Evolutionary conservation across 92 coral and sea anemone species (phyloP), one percentile per base, ranked within the genome.

Genomic region (Phenganax marumi): DNA sequence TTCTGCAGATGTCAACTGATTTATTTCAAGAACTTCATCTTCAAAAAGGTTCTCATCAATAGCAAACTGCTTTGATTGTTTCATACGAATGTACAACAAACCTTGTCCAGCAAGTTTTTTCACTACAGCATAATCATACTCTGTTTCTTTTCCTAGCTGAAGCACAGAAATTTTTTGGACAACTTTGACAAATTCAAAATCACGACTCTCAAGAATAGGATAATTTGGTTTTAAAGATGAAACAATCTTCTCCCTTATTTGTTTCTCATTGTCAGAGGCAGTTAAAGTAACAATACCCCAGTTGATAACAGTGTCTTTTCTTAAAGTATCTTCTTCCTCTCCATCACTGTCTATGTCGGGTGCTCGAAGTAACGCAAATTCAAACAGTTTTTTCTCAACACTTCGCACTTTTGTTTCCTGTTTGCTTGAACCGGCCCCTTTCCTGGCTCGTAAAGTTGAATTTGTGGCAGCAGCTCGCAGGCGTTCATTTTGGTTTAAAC

Each of bases 181-280:
- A 47, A 74, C 89, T 58, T 88, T 85, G 0, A 79, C 86, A 56
- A 85, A 88, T 49, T 88, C 91, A 68, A 88, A 85, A 43, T 88
- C 86, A 33, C 73, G 47, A 68, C 53, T 26, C 26, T 82, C 68
- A 2, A 88, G 53, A 1, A 85, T 16, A 17, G 86, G 77, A 50
- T 85, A 85, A 51, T 85, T 62, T 10, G 25, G 48, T n/a, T 82
- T 85, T 14, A 89, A 75, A 14, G 91, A 77, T 8, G 85, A 71
- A 13, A 69, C 84, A 53, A 84, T 57, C 64, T 77, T 83, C 26
- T 70, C 51, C 17, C 75, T 70, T 43, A 70, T 70, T 39, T 25
- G 8, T 70, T 70, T 43, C 25, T 70, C 53, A 39, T 49, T 26
- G 75, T 70, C 75, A 70, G 75, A 70, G 33, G 52, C 8, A 49